Percentiles rank a stretch among this genome's conserved stretches.
Conservation (phyloP, 1,140 invertebrate species). For the Drosophila varians region DNA sequence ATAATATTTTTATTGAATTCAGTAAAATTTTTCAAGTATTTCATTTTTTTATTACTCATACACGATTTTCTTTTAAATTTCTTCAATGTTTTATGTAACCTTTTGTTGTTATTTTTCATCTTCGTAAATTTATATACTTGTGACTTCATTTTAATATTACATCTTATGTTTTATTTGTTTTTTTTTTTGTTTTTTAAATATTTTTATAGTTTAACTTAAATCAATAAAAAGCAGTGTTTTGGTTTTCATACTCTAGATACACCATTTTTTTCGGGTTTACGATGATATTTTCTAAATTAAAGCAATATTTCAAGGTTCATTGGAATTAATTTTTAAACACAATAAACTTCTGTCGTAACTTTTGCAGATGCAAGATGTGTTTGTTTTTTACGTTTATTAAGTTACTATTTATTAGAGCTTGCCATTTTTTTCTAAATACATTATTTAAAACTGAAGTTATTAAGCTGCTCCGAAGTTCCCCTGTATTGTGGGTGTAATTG, state of each 20-base stretch:
- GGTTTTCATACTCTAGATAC: slow-evolving; percentile 69
- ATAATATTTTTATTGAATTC: slow-evolving; percentile 83
- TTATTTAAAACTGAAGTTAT: slow-evolving; percentile 22
- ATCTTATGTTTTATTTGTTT: slow-evolving; percentile 55
- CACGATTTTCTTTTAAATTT: slow-evolving; percentile 65
- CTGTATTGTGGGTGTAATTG: slow-evolving; percentile 9
- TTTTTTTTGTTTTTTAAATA: slow-evolving; percentile 56
- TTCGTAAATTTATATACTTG: slow-evolving; percentile 54
- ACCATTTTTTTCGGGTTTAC: slow-evolving; percentile 56
- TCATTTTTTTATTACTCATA: slow-evolving; percentile 71
- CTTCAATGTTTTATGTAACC: slow-evolving; percentile 50
- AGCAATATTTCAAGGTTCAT: slow-evolving; percentile 65
- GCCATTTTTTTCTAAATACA: slow-evolving; percentile 4
- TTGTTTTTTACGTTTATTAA: slow-evolving; percentile 5
- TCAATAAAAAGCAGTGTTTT: slow-evolving; percentile 80
- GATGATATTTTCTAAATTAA: slow-evolving; percentile 76
- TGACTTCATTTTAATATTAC: slow-evolving; percentile 72
- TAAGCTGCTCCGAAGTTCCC: slow-evolving; percentile 24
- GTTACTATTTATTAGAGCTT: slow-evolving; percentile 23
- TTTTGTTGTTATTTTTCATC: slow-evolving; percentile 36
- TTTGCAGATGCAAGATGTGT: slow-evolving; percentile 13
- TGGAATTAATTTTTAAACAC: slow-evolving; percentile 9
- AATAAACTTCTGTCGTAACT: slow-evolving; percentile 24
- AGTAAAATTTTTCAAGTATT: slow-evolving; percentile 82
- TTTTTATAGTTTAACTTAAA: slow-evolving; percentile 78